Evolutionary conservation across 2,888 invertebrate species (phyloP).

Genomic region (Erpobdella octoculata): DNA sequence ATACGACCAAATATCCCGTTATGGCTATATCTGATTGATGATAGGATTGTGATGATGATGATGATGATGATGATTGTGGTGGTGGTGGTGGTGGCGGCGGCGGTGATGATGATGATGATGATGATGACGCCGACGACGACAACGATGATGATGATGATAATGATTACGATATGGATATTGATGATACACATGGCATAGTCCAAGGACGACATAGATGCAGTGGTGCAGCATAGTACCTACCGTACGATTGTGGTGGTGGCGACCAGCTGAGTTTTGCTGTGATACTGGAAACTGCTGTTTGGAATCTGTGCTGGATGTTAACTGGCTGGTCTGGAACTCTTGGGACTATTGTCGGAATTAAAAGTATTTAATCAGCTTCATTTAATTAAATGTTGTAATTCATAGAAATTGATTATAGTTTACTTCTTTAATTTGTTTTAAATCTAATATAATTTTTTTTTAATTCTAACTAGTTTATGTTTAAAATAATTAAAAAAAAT

Average conservation of each 20-base stretch:
- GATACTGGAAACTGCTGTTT: conserved; percentile 36
- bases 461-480: no score
- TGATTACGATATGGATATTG: background rate
- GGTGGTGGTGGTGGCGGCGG: background rate
- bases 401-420: no score
- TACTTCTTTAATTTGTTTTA: no score
- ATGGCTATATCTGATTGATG: conserved; percentile 35
- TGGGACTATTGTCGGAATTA: conserved; percentile 32
- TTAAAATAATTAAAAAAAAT: no score
- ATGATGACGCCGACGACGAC: background rate
- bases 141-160: background rate
- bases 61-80: conserved; percentile 36
- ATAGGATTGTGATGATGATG: background rate
- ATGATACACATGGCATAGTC: no score
- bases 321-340: conserved; percentile 36
- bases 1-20: conserved; percentile 35
- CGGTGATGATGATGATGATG: conserved; percentile 11
- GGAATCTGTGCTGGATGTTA: conserved; percentile 36
- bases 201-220: no score
- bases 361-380: no score
- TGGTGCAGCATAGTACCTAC: background rate
- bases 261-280: conserved; percentile 37
- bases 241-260: conserved; percentile 28
- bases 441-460: no score
- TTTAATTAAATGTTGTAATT: no score